Evolutionary conservation across 2,888 invertebrate species (phyloP).

Genomic region (Notodonta ziczac): DNA sequence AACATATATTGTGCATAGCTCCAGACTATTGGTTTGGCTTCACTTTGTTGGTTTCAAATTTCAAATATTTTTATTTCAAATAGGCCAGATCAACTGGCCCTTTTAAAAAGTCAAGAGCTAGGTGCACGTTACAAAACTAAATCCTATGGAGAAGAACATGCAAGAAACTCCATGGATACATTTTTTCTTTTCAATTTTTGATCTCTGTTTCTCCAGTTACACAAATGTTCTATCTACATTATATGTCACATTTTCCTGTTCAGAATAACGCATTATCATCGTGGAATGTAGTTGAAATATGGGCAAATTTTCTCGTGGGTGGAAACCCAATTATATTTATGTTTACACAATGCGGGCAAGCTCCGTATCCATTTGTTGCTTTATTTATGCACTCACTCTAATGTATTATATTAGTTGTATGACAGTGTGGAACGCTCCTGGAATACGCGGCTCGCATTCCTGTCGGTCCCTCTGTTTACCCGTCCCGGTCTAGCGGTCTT

Average conservation of each 20-base stretch:
- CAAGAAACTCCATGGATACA: no score
- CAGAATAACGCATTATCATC: slow-evolving; percentile 7
- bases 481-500: slow-evolving; percentile 70
- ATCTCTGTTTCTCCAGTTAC: no score
- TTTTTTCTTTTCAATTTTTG: no score
- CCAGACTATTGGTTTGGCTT: not conserved
- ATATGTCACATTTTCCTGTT: not conserved
- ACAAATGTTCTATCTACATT: no score
- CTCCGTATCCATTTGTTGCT: slow-evolving; percentile 25
- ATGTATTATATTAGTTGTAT: slow-evolving; percentile 10
- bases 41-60: not conserved
- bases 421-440: slow-evolving; percentile 38
- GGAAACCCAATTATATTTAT: slow-evolving; percentile 14
- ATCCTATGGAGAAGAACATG: no score
- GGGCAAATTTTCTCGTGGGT: slow-evolving; percentile 14
- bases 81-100: no score
- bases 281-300: slow-evolving; percentile 16
- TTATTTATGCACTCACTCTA: slow-evolving; percentile 14
- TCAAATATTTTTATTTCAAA: no score
- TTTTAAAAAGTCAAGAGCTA: no score
- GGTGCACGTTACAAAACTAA: no score
- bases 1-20: not conserved
- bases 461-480: slow-evolving; percentile 64
- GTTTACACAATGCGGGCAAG: slow-evolving; percentile 20
- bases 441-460: slow-evolving; percentile 70